Base-by-base conservation (phyloP, 2,113 vertebrate species). In the Gymnarchus niloticus region DNA sequence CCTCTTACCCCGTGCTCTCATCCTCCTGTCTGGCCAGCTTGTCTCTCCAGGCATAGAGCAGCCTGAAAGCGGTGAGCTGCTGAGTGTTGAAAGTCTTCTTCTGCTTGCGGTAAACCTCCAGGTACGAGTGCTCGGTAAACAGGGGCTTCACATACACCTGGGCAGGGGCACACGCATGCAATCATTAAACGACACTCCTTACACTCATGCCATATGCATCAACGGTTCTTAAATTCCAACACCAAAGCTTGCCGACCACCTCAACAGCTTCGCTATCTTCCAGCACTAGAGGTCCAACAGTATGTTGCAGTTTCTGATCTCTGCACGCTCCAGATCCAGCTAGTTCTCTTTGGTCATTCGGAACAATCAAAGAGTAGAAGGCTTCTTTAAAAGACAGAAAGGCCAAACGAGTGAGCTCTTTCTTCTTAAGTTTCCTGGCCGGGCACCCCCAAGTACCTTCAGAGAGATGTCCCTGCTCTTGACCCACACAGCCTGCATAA, bases 141-240 rank as follows among this genome's bases (percentile, higher is more conserved):
- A 99, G 94, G 3, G 97, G 97, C 89, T 99, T 99, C 89, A 92
- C 21, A 59, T 98, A 99, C 96, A 95, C 98, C 98, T 99, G 91
- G 19, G 88, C 17, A 51, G 48, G 56, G 37, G 28, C 9, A 83
- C 48, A 59, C 3, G 19, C 3, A 33, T 5, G 17, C 9, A 33
- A 81, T 25, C 7, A 37, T 48, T 48, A 44, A 10, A n/a, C 76
- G 9, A 56, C 80, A 82, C 25, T 33, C 48, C 14, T 19, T n/a
- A 56, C 49, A n/a, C 9, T 2, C 28, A 25, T 37, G 6, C 52
- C 8, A 8, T 54, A 54, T 8, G 7, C 14, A 54, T 54, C 8
- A 7, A 54, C 14, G 51, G 14, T 8, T n/a, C n/a, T 54, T 54
- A 54, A 54, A 54, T 54, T 12, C 14, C 1, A 14, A 54, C 8